These are phyloP conservation scores for Canis aureus DNA, from an alignment of 2,113 vertebrate species.

Conservation along the genomic window DNA sequence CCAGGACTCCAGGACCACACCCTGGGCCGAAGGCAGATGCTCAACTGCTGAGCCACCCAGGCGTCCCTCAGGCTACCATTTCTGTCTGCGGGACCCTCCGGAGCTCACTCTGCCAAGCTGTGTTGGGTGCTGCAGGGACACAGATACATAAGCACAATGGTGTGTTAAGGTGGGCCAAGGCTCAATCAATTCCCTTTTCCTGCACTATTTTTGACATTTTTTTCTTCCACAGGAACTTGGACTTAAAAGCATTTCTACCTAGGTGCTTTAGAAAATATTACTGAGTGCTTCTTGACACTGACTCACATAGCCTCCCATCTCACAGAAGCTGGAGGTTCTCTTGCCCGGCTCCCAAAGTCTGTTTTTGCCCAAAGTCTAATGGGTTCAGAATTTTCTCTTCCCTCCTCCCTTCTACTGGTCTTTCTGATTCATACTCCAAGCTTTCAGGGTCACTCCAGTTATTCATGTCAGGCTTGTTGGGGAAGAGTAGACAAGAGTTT, in stretches of 20 bases:
- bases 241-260: not conserved
- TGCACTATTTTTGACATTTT: constrained; percentile 34
- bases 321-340: not conserved
- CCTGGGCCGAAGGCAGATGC: no score
- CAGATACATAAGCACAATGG: not conserved
- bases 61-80: not conserved
- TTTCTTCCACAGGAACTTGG: constrained; percentile 43
- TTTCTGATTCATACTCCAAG: constrained; percentile 29
- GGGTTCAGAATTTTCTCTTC: not conserved
- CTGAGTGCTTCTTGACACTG: not conserved
- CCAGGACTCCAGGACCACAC: no score
- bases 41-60: no score
- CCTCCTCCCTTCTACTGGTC: not conserved
- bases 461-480: not conserved
- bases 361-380: not conserved
- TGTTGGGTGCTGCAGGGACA: not conserved
- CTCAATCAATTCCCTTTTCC: not conserved
- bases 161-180: not conserved
- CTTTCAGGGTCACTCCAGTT: constrained; percentile 14
- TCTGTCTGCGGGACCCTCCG: not conserved
- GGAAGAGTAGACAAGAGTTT: not conserved
- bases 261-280: constrained; percentile 41
- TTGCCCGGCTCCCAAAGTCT: not conserved
- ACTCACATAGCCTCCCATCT: not conserved
- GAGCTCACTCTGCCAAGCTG: not conserved